Evolutionary conservation across 2,888 invertebrate genomes (phyloP).

Genomic region (Andrena praecox): DNA sequence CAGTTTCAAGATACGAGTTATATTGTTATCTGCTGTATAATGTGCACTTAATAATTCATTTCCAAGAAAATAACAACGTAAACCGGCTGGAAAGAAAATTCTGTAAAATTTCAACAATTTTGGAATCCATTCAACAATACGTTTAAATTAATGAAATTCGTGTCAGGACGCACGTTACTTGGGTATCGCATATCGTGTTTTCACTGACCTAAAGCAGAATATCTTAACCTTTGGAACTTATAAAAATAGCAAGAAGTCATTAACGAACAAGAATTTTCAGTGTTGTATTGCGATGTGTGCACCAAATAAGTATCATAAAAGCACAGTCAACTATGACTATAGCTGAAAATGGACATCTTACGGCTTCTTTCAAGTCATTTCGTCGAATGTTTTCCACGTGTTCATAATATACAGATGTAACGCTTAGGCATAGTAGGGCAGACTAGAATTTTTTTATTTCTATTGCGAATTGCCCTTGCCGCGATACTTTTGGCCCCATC

Average conservation of each 20-base stretch:
- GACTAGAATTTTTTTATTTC: too few species aligned
- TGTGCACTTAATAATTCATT: too few species aligned
- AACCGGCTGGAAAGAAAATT: neutral
- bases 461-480: too few species aligned
- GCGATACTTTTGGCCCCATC: too few species aligned
- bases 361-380: neutral
- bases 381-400: neutral
- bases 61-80: too few species aligned
- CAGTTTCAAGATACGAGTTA: too few species aligned
- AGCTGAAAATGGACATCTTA: neutral
- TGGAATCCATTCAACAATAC: neutral
- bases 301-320: conserved; percentile 3
- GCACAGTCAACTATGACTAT: neutral
- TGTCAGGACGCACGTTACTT: conserved; percentile 5
- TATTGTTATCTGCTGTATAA: too few species aligned
- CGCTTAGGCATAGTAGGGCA: neutral
- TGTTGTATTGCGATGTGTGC: neutral
- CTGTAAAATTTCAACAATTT: neutral
- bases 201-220: conserved; percentile 31
- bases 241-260: conserved; percentile 52
- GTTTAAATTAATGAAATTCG: conserved; percentile 6
- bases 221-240: conserved; percentile 53
- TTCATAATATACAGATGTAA: neutral
- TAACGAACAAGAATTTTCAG: conserved; percentile 32
- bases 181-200: conserved; percentile 35